Percentiles rank a stretch among this genome's conserved stretches.
phyloP scores from a whole-genome alignment of 2,113 vertebrate species.

The Lepisosteus osseus region DNA sequence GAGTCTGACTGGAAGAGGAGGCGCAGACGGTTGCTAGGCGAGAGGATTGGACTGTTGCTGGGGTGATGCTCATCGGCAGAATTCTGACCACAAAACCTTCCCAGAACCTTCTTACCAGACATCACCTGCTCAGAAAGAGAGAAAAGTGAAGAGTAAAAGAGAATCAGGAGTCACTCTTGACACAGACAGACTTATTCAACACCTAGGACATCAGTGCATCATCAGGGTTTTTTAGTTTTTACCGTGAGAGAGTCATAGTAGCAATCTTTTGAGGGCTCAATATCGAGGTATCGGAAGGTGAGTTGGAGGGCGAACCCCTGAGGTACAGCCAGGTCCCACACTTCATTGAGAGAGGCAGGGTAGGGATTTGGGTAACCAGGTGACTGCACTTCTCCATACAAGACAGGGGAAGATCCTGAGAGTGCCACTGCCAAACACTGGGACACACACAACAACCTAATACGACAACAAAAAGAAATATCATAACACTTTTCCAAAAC shows the following conservation, averaged over 20 bases:
- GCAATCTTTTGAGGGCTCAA: conserved; percentile 79
- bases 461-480: neutral
- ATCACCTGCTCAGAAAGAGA: conserved; percentile 62
- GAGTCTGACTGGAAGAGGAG: conserved; percentile 76
- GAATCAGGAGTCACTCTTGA: too few species aligned
- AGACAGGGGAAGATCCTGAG: conserved; percentile 8
- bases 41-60: conserved; percentile 62
- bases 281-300: conserved; percentile 78
- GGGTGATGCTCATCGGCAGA: conserved; percentile 70
- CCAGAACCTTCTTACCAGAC: conserved; percentile 68
- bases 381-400: conserved; percentile 73
- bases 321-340: conserved; percentile 74
- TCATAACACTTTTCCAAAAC: too few species aligned
- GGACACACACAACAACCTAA: conserved; percentile 52
- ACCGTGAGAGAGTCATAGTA: conserved; percentile 86
- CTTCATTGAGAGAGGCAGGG: conserved; percentile 59
- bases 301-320: conserved; percentile 77
- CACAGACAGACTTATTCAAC: too few species aligned
- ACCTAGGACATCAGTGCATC: too few species aligned
- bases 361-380: conserved; percentile 81
- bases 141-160: too few species aligned
- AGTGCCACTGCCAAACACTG: conserved; percentile 19
- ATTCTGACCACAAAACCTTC: conserved; percentile 78
- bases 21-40: conserved; percentile 73
- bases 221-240: conserved; percentile 13